These are phyloP conservation scores for Alligator sinensis DNA, from an alignment of 2,113 vertebrate genomes.

Conservation along the genomic window DNA sequence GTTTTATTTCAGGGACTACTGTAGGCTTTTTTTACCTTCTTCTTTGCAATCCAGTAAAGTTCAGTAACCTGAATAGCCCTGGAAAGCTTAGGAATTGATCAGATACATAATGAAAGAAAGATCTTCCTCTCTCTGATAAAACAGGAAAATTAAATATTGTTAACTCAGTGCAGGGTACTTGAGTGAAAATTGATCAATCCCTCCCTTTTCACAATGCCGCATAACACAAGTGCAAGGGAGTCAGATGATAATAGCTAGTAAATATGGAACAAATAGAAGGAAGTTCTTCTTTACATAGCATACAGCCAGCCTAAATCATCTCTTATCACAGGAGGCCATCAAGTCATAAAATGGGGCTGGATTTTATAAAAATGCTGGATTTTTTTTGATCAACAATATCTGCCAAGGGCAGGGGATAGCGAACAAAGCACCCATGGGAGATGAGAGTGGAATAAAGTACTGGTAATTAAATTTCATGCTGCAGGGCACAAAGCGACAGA, in stretches of 20 bases:
- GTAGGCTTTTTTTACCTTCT: slow-evolving; percentile 15
- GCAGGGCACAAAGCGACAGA: background rate
- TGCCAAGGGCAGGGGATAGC: background rate
- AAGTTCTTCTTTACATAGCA: slow-evolving; percentile 17
- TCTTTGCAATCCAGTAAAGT: slow-evolving; percentile 33
- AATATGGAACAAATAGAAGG: slow-evolving; percentile 49
- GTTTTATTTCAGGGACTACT: slow-evolving; percentile 54
- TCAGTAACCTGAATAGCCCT: slow-evolving; percentile 43
- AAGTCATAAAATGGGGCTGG: background rate
- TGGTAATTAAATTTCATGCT: slow-evolving; percentile 55
- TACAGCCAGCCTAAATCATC: background rate
- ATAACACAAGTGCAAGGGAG: slow-evolving; percentile 47
- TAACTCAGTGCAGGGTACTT: slow-evolving; percentile 55
- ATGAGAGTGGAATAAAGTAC: slow-evolving; percentile 39
- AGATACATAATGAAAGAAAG: slow-evolving; percentile 57
- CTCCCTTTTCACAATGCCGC: slow-evolving; percentile 44
- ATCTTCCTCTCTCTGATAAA: slow-evolving; percentile 33
- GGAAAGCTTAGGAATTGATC: slow-evolving; percentile 69
- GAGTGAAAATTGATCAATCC: slow-evolving; percentile 58
- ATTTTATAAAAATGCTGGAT: background rate
- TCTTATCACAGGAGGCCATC: background rate
- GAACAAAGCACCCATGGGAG: slow-evolving; percentile 45
- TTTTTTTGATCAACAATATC: background rate
- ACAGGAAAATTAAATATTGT: slow-evolving; percentile 66
- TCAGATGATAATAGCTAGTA: slow-evolving; percentile 59